Conservation (phyloP, 1,140 invertebrate genomes). For the Neomicropteryx cornuta region DNA sequence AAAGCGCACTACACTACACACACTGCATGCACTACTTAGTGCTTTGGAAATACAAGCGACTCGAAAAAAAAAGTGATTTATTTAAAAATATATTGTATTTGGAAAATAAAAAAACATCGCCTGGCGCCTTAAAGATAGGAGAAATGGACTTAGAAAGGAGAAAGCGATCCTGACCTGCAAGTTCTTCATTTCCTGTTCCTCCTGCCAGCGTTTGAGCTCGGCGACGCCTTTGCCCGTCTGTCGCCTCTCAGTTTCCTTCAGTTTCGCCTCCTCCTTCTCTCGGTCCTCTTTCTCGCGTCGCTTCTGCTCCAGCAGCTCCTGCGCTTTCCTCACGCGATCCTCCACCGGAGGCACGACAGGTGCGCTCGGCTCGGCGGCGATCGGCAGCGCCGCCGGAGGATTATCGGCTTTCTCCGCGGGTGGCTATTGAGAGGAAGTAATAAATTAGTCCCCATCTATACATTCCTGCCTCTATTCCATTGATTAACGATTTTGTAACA, state of each 20-base stretch:
- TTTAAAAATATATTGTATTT: too few species aligned
- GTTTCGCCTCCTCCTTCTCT: constrained; percentile 52
- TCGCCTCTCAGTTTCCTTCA: constrained; percentile 59
- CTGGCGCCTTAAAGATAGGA: too few species aligned
- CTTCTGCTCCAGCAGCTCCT: constrained; percentile 49
- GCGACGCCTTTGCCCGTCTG: constrained; percentile 58
- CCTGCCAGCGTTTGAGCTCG: constrained; percentile 54
- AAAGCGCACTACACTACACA: too few species aligned
- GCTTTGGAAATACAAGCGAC: too few species aligned
- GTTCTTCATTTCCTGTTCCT: constrained; percentile 66
- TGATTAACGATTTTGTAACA: too few species aligned
- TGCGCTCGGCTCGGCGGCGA: background rate
- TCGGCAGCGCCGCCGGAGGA: background rate
- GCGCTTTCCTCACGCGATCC: constrained; percentile 28
- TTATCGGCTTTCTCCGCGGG: constrained; percentile 26
- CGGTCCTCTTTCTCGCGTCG: constrained; percentile 45
- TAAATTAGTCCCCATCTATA: too few species aligned
- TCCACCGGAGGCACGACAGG: constrained; percentile 12
- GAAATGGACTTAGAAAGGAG: too few species aligned
- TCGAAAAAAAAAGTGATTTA: too few species aligned
- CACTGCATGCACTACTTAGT: too few species aligned
- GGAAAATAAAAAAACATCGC: too few species aligned
- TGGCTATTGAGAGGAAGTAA: constrained; percentile 8
- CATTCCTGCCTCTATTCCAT: too few species aligned
- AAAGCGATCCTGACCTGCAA: too few species aligned